Conservation (phyloP, 2,888 invertebrate genomes). For the Tenthredo livida region DNA sequence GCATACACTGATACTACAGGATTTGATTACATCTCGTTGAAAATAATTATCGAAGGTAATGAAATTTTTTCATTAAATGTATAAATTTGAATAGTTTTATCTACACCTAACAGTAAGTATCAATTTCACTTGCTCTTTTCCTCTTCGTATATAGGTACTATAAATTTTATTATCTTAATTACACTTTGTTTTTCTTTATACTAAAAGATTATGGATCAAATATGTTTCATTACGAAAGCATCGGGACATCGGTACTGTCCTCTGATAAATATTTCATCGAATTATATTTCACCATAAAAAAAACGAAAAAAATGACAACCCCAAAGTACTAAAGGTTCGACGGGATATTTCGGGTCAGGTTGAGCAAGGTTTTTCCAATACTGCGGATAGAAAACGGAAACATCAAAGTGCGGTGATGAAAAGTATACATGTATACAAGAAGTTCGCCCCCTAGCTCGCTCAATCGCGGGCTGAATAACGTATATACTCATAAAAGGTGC, state of each 20-base stretch:
- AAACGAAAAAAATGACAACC: conserved; percentile 3
- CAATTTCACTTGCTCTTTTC: neutral
- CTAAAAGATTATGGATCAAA: neutral
- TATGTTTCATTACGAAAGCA: neutral
- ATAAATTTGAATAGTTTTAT: neutral
- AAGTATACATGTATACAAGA: conserved; percentile 1
- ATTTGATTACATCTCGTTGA: neutral
- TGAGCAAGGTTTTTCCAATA: conserved; percentile 8
- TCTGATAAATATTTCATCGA: neutral
- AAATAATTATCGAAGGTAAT: neutral
- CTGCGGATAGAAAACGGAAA: neutral
- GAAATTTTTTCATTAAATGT: neutral
- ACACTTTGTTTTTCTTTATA: neutral
- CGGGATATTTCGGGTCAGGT: neutral
- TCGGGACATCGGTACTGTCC: neutral
- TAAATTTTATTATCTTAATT: neutral
- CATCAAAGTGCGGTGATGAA: neutral
- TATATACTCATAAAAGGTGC: neutral
- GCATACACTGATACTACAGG: neutral
- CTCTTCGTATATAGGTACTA: neutral
- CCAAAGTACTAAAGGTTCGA: neutral
- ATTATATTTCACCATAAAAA: neutral
- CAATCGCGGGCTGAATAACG: neutral
- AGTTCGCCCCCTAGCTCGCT: neutral
- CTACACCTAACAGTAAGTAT: neutral